Base-by-base conservation (phyloP, 2,888 invertebrate species). In the Drosophila ezoana region DNA sequence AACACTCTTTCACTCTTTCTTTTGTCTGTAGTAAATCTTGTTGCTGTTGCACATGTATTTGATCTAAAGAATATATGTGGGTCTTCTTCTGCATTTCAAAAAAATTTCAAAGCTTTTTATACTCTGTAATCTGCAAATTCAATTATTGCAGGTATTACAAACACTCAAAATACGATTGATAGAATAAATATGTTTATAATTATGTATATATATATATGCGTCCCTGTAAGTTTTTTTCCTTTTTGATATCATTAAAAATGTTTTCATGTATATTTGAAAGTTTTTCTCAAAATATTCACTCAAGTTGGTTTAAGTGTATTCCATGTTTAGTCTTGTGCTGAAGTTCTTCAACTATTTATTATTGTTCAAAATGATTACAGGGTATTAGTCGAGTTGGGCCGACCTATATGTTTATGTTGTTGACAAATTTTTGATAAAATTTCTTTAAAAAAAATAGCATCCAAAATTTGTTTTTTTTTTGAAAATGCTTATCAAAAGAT, bases 401-500 rank as follows among this genome's bases (percentile, higher is more conserved):
- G 45, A 54, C 16, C 2, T 28, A 6, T 14, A 38, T 38, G 8
- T 28, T 28, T 18, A 13, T 6, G 1, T n/a, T n/a, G n/a, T n/a
- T 18, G 41, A 9, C 8, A 11, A 35, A 10, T 54, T 18, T 11
- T 10, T 37, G 13, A 20, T 35, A 37, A 62, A 62, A 11, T 4
- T 16, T 8, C 2, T 10, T 33, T n/a, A 9, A 2, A n/a, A 37
- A 52, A 41, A 44, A 64, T n/a, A 41, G 28, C 40, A 14, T 74
- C 57, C 60, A 74, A 74, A 74, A n/a, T n/a, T n/a, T n/a, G n/a
- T n/a, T n/a, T n/a, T n/a, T n/a, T n/a, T n/a, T n/a, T n/a, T n/a
- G n/a, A 76, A 70, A 76, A 48, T 44, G 49, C 40, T 52, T 73
- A 52, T 64, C 49, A 76, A 76, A 76, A 48, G 23, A 13, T 10